Base-by-base conservation (phyloP, 2,888 invertebrate species). In the Troilus luridus region DNA sequence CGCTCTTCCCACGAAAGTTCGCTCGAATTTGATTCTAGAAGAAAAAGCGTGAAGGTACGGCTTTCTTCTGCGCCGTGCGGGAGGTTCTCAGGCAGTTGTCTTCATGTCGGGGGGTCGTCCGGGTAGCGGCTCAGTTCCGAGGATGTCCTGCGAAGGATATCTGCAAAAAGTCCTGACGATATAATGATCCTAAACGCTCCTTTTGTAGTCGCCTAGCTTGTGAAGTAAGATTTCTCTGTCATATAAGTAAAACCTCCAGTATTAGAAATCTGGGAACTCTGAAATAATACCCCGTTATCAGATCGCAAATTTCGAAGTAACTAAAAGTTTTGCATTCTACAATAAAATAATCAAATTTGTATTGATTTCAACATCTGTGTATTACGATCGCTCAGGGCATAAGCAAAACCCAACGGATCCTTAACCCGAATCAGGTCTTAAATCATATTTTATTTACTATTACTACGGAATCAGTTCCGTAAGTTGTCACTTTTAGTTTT, bases 1-100 rank as follows among this genome's bases (percentile, higher is more conserved):
- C 41, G 64, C 88, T 64, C 67, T 89, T 89, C 89, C 89, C 89
- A 89, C 54, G 89, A 62, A 64, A 62, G 24, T 62, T 60, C 88
- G 88, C 58, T 62, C 88, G 89, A 64, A 89, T 89, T 89, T 64
- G 62, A 89, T 67, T 21, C 62, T 60, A 62, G 54, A 89, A 62
- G 89, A 89, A 89, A 64, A 89, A 64, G 62, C 89, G 89, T 89
- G 89, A 89, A 62, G 89, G 27, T 24, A 54, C 81, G 85, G 85
- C 85, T 85, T 85, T 85, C 85, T 85, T 85, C 56, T 56, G n/a
- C 72, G n/a, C 6, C 85, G 41, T 41, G 56, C n/a, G 85, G 72
- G 56, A 54, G 85, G 7, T 85, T 85, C 56, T 85, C 85, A 85
- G 85, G 85, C 56, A 56, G 85, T 85, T 85, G 72, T 77, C 72